phyloP scores from a whole-genome alignment of 2,888 invertebrate species.

The Himalopsyche anomala region DNA sequence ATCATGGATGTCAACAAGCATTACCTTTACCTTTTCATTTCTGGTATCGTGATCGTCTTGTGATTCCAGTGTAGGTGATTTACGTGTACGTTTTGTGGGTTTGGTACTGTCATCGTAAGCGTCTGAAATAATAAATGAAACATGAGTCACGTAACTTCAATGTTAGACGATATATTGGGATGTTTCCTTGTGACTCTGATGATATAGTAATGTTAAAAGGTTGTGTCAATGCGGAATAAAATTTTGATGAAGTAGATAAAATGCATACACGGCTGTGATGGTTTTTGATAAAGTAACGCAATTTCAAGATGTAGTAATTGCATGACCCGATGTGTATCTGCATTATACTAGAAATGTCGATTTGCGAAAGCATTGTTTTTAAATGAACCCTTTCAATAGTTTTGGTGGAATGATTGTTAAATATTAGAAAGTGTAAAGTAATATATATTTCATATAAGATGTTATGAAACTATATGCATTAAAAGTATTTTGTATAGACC shows the following conservation, averaged over 20 bases:
- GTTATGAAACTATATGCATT: too few relatives aligned
- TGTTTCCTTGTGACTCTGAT: not conserved
- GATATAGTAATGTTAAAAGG: not conserved
- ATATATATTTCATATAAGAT: too few relatives aligned
- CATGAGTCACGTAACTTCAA: not conserved
- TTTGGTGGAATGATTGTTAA: too few relatives aligned
- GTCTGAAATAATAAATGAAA: slow-evolving; percentile 37
- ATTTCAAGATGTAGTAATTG: too few relatives aligned
- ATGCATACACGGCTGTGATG: not conserved
- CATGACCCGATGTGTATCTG: too few relatives aligned
- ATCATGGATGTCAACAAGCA: not conserved
- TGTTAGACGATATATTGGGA: not conserved
- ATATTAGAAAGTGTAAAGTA: too few relatives aligned
- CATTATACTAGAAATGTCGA: too few relatives aligned
- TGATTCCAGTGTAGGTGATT: slow-evolving; percentile 13
- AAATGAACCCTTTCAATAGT: too few relatives aligned
- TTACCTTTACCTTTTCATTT: not conserved
- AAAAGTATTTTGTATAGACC: too few relatives aligned
- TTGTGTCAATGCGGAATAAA: not conserved
- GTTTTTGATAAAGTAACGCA: too few relatives aligned
- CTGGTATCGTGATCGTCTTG: not conserved
- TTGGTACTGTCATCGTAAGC: slow-evolving; percentile 5
- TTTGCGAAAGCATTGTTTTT: too few relatives aligned
- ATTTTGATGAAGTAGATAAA: not conserved
- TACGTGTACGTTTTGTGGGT: not conserved